phyloP scores from a whole-genome alignment of 1,140 invertebrate species.

The Euwallacea similis region DNA sequence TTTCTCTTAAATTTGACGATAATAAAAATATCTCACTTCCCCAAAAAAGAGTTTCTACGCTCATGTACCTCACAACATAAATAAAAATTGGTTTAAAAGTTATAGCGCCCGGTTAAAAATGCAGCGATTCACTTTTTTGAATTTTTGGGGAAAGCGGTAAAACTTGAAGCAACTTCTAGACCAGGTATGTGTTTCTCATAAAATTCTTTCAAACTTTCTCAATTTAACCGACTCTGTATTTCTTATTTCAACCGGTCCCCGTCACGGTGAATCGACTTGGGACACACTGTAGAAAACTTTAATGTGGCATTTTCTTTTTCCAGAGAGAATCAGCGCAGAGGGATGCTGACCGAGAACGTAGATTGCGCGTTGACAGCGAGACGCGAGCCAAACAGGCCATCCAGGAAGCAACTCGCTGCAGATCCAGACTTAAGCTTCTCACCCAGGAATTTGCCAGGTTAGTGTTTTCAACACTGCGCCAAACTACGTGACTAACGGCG shows the following conservation, averaged over 20 bases:
- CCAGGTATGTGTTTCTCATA: no score
- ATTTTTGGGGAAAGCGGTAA: no score
- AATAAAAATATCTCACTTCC: no score
- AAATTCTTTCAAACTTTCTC: no score
- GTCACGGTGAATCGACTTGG: no score
- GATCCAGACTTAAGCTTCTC: constrained; percentile 59
- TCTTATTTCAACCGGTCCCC: no score
- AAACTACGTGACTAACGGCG: no score
- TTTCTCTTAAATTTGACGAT: no score
- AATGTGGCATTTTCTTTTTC: constrained; percentile 45
- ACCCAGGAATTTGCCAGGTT: constrained; percentile 62
- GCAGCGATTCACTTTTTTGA: no score
- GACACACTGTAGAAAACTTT: background rate
- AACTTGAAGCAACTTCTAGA: no score
- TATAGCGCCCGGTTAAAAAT: background rate
- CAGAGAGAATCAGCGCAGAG: constrained; percentile 63
- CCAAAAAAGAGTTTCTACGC: background rate
- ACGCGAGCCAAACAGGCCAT: constrained; percentile 58
- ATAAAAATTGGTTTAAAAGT: background rate
- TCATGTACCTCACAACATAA: background rate
- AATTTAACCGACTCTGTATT: no score
- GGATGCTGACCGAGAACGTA: constrained; percentile 63
- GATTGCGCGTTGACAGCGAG: constrained; percentile 61
- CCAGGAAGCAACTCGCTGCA: constrained; percentile 59
- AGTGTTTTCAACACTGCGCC: constrained; percentile 16